A percentile compares a stretch with the other conserved stretches of the same genome.
Evolutionary conservation across 2,797 vertebrate genomes (phyloP).

Genomic region (Brotula barbata): DNA sequence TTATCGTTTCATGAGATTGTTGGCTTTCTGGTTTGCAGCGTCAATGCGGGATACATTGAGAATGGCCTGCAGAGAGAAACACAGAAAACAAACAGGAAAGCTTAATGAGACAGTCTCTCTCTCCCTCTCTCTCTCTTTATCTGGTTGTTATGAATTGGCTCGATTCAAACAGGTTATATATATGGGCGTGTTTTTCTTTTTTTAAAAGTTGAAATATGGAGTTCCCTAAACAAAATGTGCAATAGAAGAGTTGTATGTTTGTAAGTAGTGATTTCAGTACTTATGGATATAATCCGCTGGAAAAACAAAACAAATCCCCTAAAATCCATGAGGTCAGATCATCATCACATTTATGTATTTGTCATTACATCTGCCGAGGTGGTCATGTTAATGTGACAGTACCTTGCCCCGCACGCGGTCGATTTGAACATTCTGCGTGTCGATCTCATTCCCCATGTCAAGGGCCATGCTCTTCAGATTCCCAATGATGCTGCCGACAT

Average conservation of each 20-base stretch:
- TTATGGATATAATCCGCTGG: too few relatives aligned
- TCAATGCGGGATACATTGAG: slow-evolving; percentile 82
- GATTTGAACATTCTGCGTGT: slow-evolving; percentile 79
- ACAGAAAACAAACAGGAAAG: slow-evolving; percentile 6
- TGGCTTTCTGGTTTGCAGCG: slow-evolving; percentile 82
- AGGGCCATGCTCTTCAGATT: slow-evolving; percentile 84
- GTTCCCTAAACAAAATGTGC: too few relatives aligned
- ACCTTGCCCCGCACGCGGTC: slow-evolving; percentile 78
- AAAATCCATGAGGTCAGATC: too few relatives aligned
- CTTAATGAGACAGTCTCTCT: not conserved
- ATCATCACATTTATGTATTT: too few relatives aligned
- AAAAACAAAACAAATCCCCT: too few relatives aligned
- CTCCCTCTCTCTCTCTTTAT: not conserved
- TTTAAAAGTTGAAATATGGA: too few relatives aligned
- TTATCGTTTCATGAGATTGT: slow-evolving; percentile 79
- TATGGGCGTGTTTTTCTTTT: too few relatives aligned
- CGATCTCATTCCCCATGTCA: slow-evolving; percentile 84
- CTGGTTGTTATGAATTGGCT: too few relatives aligned
- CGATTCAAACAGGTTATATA: too few relatives aligned
- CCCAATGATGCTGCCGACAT: slow-evolving; percentile 81
- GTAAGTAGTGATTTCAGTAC: too few relatives aligned
- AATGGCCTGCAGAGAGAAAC: slow-evolving; percentile 65
- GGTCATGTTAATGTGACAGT: not conserved
- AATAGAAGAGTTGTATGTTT: too few relatives aligned
- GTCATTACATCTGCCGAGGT: too few relatives aligned